Evolutionary conservation across 2,888 invertebrate genomes (phyloP).

Genomic region (Lasioglossum figueresi): DNA sequence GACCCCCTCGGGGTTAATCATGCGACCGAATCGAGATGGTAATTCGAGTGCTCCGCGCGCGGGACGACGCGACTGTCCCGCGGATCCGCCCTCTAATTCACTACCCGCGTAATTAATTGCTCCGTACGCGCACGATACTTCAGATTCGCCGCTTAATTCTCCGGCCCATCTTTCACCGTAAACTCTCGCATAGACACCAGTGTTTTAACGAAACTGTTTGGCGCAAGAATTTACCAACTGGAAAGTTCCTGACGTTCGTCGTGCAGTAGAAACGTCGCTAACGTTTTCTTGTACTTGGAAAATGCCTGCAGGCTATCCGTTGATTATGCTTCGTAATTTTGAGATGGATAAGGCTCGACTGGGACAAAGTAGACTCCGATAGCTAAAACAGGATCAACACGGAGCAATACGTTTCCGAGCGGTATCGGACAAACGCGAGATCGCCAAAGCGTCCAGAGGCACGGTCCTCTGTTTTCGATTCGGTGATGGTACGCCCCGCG

Average conservation of each 20-base stretch:
- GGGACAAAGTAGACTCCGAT: neutral
- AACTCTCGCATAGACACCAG: neutral
- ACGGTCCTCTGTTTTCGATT: neutral
- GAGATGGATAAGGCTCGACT: neutral
- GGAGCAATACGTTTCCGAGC: neutral
- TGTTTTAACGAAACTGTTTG: neutral
- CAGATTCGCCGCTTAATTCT: neutral
- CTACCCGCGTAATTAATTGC: slow-evolving; percentile 53
- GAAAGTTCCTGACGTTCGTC: too few relatives aligned
- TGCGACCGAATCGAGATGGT: slow-evolving; percentile 57
- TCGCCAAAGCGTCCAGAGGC: neutral
- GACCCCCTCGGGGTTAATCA: slow-evolving; percentile 75
- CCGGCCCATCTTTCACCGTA: neutral
- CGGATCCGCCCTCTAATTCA: slow-evolving; percentile 28
- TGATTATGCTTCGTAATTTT: too few relatives aligned
- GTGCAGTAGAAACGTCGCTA: too few relatives aligned
- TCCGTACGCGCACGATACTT: neutral
- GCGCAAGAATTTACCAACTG: neutral
- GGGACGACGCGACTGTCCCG: slow-evolving; percentile 37
- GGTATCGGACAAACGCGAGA: neutral
- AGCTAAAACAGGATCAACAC: neutral
- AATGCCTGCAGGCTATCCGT: too few relatives aligned
- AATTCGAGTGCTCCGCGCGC: slow-evolving; percentile 40
- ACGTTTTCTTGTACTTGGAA: too few relatives aligned
- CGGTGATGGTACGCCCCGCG: neutral